Base-by-base conservation (phyloP, 2,888 invertebrate genomes). In the Pachymerium ferrugineum region DNA sequence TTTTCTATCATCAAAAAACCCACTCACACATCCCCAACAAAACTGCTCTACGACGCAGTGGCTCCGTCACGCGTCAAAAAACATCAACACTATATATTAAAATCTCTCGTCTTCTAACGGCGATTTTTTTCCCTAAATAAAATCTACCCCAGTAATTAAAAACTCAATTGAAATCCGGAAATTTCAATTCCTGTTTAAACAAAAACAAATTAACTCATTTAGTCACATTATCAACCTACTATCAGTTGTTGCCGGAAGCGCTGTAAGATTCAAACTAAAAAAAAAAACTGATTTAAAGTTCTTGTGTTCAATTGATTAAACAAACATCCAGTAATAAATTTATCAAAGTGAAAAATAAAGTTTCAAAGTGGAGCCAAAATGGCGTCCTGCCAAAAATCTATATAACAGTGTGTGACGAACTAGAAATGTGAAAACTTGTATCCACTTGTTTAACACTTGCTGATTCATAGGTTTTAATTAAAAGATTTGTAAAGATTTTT, bases 261-360 rank as follows among this genome's bases (percentile, higher is more conserved):
- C 22, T 47, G 22, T 38, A 38, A 38, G 16, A 38, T 16, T 38
- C 14, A 4, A 10, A 38, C 16, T 22, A 47, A 47, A 47, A 19
- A 8, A 5, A 6, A 47, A 47, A 16, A 16, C 16, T 6, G 47
- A 47, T 47, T 47, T 47, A 16, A n/a, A n/a, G 47, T 47, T 47
- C 47, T 47, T 16, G 47, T 19, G 10, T 16, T 22, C 22, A 47
- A 47, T 47, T 47, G 47, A 47, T 47, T 47, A 47, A 47, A 47
- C 47, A 47, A 47, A 47, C 47, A 47, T 19, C 10, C 38, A 47
- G 47, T 47, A 47, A 47, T 47, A 47, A 47, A 47, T 47, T 47
- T 3, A 8, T 0, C 1, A 38, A 38, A 38, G n/a, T 38, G 0
- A 38, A 38, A 38, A 38, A 12, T 38, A 38, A 38, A 38, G 12